Conservation (phyloP, 2,113 vertebrate genomes). For the Xiphophorus hellerii region DNA sequence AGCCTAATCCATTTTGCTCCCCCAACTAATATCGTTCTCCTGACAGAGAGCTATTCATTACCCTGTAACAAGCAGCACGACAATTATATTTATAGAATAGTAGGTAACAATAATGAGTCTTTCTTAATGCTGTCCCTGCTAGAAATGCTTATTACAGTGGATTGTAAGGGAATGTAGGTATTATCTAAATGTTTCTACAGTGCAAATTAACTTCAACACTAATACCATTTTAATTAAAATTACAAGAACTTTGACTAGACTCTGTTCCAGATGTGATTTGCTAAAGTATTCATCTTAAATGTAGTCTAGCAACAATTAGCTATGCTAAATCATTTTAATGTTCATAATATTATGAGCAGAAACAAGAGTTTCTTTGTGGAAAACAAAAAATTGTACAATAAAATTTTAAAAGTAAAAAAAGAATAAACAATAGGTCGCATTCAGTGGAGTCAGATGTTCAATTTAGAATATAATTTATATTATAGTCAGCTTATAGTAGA, state of each 20-base stretch:
- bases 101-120: constrained; percentile 4
- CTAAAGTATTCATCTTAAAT: too few relatives aligned
- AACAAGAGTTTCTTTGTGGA: too few relatives aligned
- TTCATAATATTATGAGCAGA: too few relatives aligned
- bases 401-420: background rate
- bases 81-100: background rate
- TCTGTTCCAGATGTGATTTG: background rate
- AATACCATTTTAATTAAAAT: constrained; percentile 29
- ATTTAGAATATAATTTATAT: background rate
- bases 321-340: too few relatives aligned
- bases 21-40: constrained; percentile 55
- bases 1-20: constrained; percentile 58
- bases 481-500: background rate
- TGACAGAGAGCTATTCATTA: constrained; percentile 55
- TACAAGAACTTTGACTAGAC: background rate
- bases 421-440: background rate
- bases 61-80: constrained; percentile 13
- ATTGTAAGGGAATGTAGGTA: background rate
- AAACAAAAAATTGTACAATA: too few relatives aligned
- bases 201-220: constrained; percentile 14
- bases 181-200: constrained; percentile 19
- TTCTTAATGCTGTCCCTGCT: background rate
- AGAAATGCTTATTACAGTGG: constrained; percentile 8
- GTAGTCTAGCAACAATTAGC: too few relatives aligned
- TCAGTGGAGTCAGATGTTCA: background rate